Evolutionary conservation across 2,888 invertebrate species (phyloP).

Genomic region (Xanthorhoe spadicearia): DNA sequence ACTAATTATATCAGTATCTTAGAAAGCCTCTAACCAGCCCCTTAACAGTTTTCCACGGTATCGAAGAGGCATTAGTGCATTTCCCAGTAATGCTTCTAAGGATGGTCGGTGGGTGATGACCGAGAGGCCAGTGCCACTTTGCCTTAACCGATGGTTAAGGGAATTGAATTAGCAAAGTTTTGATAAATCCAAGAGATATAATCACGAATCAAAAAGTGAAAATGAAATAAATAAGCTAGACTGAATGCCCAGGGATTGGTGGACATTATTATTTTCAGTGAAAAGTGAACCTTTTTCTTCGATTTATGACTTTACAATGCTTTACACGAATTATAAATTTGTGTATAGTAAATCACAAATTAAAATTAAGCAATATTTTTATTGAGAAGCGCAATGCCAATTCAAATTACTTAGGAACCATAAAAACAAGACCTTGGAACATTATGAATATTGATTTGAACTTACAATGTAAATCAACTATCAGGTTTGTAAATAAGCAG

Average conservation of each 20-base stretch:
- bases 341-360: too few relatives aligned
- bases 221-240: too few relatives aligned
- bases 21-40: conserved; percentile 83
- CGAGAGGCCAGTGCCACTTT: conserved; percentile 60
- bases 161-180: background rate
- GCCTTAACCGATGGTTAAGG: conserved; percentile 22
- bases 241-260: too few relatives aligned
- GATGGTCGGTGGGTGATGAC: conserved; percentile 79
- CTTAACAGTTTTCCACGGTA: conserved; percentile 83
- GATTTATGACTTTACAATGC: too few relatives aligned
- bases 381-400: too few relatives aligned
- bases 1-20: conserved; percentile 84
- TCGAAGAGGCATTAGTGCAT: conserved; percentile 82
- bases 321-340: too few relatives aligned
- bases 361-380: too few relatives aligned
- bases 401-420: too few relatives aligned
- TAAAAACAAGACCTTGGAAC: too few relatives aligned
- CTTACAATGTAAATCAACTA: too few relatives aligned
- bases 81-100: conserved; percentile 82
- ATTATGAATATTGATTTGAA: too few relatives aligned
- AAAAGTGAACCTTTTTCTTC: background rate
- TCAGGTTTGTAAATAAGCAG: too few relatives aligned
- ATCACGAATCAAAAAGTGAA: background rate
- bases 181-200: background rate
- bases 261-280: background rate